Evolutionary conservation across 2,888 invertebrate genomes (phyloP), one percentile per base, ranked within the genome.

Genomic region (Trissolcus japonicus): DNA sequence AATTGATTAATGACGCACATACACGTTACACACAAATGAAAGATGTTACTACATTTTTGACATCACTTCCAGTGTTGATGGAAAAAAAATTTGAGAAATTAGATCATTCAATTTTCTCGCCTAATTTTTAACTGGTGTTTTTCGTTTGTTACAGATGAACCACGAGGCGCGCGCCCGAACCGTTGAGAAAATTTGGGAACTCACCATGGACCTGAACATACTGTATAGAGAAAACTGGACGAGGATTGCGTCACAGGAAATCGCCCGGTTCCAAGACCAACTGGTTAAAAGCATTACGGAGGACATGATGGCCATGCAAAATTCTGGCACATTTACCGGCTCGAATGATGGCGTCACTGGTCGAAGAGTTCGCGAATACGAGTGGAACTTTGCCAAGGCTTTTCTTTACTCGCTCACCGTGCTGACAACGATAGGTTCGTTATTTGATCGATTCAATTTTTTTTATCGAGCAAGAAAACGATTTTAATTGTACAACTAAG

Each of bases 371-470:
- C 84, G 84, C 19, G 93, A 94, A 82, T 93, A 94, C 88, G 95
- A 96, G 88, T 96, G 96, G 96, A 95, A 94, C 88, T 94, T 96
- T 88, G 95, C 96, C 66, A 93, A 94, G 85, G 96, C 98, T 65
- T 98, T 98, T 90, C 93, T 98, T 83, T 98, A 98, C 90, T 97
- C 97, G 19, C 92, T 98, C 82, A 98, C 98, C 43, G 96, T 98
- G 80, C 92, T 98, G 83, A 98, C 97, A 59, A 98, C 96, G 76
- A 95, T 96, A 88, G 96, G 96, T 96, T 89, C 94, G 94, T 91
- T 78, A 14, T 46, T 46, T 1, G 11, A 2, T 43, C 3, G n/a
- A 14, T 14, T 46, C 6, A 46, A 46, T 46, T 46, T 46, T 19
- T 16, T 6, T 6, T 14, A n/a, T 16, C 46, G 6, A 46, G 16